Percentiles rank a stretch among this genome's conserved stretches.
phyloP scores from a whole-genome alignment of 2,113 vertebrate species.

The Periophthalmodon schlosseri region DNA sequence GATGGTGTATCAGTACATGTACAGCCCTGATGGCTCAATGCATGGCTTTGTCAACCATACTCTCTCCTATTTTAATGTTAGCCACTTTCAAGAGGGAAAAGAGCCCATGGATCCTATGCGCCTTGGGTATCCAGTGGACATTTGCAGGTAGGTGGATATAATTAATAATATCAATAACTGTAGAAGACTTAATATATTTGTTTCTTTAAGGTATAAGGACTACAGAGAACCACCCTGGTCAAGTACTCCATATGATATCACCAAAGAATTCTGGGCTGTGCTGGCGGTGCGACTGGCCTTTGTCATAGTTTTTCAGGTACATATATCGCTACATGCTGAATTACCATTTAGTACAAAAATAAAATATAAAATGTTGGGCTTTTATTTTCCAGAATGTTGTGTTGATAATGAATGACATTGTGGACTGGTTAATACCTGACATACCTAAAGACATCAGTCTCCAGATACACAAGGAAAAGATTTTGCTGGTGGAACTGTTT shows the following conservation, averaged over 20 bases:
- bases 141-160: slow-evolving; percentile 86
- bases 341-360: background rate
- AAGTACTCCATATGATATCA: slow-evolving; percentile 87
- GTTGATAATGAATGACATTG: slow-evolving; percentile 98
- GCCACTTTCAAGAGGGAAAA: slow-evolving; percentile 91
- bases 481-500: slow-evolving; percentile 93
- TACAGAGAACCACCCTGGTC: slow-evolving; percentile 97
- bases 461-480: slow-evolving; percentile 96
- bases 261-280: slow-evolving; percentile 97
- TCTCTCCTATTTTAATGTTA: slow-evolving; percentile 96
- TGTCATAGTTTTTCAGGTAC: slow-evolving; percentile 97
- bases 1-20: slow-evolving; percentile 98
- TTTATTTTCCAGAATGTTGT: slow-evolving; percentile 85
- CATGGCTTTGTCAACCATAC: slow-evolving; percentile 98
- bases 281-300: slow-evolving; percentile 92
- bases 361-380: background rate
- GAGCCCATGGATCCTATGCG: slow-evolving; percentile 83
- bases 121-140: slow-evolving; percentile 85
- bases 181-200: background rate
- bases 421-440: slow-evolving; percentile 99
- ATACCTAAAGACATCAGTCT: slow-evolving; percentile 98
- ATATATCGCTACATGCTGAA: background rate
- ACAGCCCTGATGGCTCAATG: slow-evolving; percentile 96
- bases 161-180: background rate
- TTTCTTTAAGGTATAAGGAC: slow-evolving; percentile 89